Percentiles rank a stretch among this genome's conserved stretches.
Evolutionary conservation across 1,140 invertebrate species (phyloP).

Genomic region (Lordiphosa collinella): DNA sequence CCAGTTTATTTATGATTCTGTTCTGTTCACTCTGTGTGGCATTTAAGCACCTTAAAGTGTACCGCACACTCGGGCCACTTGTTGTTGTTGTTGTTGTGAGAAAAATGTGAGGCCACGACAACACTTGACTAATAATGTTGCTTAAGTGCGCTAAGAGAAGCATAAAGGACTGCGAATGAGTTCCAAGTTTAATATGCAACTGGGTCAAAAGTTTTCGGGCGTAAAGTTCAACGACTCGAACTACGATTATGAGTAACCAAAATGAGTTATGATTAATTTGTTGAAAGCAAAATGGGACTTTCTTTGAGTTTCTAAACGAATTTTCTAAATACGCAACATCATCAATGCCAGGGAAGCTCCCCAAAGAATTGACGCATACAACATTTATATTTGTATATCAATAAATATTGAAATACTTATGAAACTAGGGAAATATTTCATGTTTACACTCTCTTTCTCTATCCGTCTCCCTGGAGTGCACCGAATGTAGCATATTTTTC

Average conservation of each 20-base stretch:
- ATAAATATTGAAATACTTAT: conserved; percentile 69
- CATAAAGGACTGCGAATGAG: background rate
- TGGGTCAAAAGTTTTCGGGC: conserved; percentile 25
- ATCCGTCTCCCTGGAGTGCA: conserved; percentile 26
- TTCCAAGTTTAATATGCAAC: conserved; percentile 28
- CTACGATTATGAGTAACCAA: background rate
- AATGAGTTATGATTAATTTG: background rate
- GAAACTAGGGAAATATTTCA: conserved; percentile 51
- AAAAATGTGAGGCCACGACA: conserved; percentile 21
- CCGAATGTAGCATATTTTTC: conserved; percentile 59
- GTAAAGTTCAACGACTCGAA: conserved; percentile 5
- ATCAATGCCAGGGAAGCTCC: conserved; percentile 22
- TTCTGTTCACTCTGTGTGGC: conserved; percentile 15
- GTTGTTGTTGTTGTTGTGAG: conserved; percentile 45
- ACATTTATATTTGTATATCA: conserved; percentile 20
- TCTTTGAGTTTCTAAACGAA: too few species aligned
- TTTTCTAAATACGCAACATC: background rate
- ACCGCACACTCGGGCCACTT: conserved; percentile 56
- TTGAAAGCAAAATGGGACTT: background rate
- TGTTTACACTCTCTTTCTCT: conserved; percentile 13
- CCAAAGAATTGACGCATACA: background rate
- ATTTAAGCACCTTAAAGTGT: conserved; percentile 73
- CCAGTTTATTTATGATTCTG: conserved; percentile 66
- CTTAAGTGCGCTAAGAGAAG: background rate
- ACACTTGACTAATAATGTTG: conserved; percentile 34